These are phyloP conservation scores for Bombus superbus DNA, from an alignment of 1,140 invertebrate species.

Conservation along the genomic window DNA sequence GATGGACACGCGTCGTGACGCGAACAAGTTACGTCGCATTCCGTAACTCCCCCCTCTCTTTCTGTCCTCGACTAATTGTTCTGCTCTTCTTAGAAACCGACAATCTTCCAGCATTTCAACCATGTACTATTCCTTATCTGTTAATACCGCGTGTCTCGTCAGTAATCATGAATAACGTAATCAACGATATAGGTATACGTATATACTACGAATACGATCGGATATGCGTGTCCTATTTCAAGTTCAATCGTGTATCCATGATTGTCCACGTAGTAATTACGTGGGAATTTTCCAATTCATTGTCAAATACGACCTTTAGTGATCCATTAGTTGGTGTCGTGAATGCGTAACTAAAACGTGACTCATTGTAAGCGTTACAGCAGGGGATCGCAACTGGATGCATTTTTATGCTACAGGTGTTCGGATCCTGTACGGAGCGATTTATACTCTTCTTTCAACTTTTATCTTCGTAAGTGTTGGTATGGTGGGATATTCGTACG, in stretches of 20 bases:
- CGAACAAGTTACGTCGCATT: slow-evolving; percentile 10
- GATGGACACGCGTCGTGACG: background rate
- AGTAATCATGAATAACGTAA: background rate
- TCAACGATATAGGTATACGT: background rate
- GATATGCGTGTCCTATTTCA: no score
- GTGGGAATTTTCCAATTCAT: slow-evolving; percentile 18
- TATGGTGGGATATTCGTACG: no score
- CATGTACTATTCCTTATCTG: background rate
- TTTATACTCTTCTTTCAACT: background rate
- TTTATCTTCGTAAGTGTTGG: no score
- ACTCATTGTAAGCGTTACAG: background rate
- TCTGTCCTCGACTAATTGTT: slow-evolving; percentile 34
- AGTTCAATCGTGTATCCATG: background rate
- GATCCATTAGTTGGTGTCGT: background rate
- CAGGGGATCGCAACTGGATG: background rate
- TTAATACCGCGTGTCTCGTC: background rate
- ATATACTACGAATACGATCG: background rate
- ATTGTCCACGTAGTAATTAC: background rate
- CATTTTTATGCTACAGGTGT: background rate
- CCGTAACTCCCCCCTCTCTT: background rate
- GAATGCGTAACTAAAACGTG: background rate
- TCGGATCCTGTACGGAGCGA: no score
- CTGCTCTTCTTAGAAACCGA: background rate
- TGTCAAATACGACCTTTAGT: background rate
- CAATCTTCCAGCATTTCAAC: background rate